Conservation (phyloP, 1,140 invertebrate genomes). For the Leptoteleia sp. region DNA sequence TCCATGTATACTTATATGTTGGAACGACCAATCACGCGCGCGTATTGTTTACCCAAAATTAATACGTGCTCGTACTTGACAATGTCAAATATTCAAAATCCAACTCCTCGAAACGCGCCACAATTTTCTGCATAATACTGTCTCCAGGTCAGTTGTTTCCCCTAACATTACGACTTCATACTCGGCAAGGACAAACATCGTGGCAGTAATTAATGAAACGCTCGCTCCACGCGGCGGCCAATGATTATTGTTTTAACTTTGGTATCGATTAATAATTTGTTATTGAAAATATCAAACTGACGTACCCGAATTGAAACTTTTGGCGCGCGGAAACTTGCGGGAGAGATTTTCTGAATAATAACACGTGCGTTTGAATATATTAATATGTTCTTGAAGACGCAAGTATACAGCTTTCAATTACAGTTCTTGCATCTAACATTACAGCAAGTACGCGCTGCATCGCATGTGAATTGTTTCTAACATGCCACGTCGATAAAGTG, state of each 20-base stretch:
- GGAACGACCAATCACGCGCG: conserved; percentile 52
- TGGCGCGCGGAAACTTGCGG: no score
- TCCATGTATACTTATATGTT: conserved; percentile 46
- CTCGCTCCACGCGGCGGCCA: no score
- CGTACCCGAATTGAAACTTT: no score
- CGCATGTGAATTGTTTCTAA: conserved; percentile 31
- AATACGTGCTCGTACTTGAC: conserved; percentile 51
- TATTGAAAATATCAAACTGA: conserved; percentile 2
- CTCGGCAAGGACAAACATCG: background rate
- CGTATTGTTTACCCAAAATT: conserved; percentile 62
- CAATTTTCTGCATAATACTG: conserved; percentile 21
- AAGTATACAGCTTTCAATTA: conserved; percentile 46
- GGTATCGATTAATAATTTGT: background rate
- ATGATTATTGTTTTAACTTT: no score
- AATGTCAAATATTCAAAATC: conserved; percentile 28
- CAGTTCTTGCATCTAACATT: conserved; percentile 44
- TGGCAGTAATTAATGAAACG: no score
- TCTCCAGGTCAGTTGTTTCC: conserved; percentile 19
- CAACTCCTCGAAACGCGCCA: conserved; percentile 20
- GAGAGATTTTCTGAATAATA: conserved; percentile 22
- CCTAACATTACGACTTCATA: conserved; percentile 7
- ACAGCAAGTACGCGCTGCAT: conserved; percentile 10
- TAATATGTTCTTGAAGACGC: conserved; percentile 28
- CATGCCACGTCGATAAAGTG: conserved; percentile 26
- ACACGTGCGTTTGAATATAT: conserved; percentile 36